phyloP scores from a whole-genome alignment of 1,140 invertebrate species.

The Drosophila ananassae region DNA sequence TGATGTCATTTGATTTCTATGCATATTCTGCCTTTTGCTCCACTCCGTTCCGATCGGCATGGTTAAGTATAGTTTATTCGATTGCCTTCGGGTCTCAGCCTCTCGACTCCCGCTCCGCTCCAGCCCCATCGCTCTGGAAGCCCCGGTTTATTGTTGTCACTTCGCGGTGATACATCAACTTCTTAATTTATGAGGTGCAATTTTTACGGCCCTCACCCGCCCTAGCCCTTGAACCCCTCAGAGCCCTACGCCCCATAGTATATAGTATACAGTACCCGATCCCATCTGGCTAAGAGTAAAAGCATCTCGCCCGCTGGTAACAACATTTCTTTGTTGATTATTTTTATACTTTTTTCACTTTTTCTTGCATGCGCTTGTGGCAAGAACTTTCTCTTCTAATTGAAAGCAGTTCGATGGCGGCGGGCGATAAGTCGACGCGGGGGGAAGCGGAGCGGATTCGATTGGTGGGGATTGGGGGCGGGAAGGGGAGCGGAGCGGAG shows the following conservation, averaged over 20 bases:
- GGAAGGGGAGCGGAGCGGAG: not conserved
- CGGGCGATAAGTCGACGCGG: slow-evolving; percentile 52
- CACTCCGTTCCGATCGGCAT: slow-evolving; percentile 3
- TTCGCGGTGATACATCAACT: slow-evolving; percentile 52
- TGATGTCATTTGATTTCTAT: slow-evolving; percentile 54
- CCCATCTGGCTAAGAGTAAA: slow-evolving; percentile 37
- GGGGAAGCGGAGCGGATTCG: slow-evolving; percentile 3
- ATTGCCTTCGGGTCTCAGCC: slow-evolving; percentile 4
- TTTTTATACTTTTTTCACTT: slow-evolving; percentile 68
- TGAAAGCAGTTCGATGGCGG: slow-evolving; percentile 78
- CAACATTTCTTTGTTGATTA: slow-evolving; percentile 56
- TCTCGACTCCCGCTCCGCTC: slow-evolving; percentile 3
- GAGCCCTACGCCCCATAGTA: not conserved
- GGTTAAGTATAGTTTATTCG: slow-evolving; percentile 18
- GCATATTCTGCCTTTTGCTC: slow-evolving; percentile 34
- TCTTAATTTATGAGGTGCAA: slow-evolving; percentile 75
- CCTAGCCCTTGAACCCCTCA: not conserved
- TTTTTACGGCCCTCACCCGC: slow-evolving; percentile 52
- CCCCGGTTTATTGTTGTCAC: slow-evolving; percentile 41
- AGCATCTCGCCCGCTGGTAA: slow-evolving; percentile 48
- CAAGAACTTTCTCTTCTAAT: slow-evolving; percentile 83
- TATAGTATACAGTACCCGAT: not conserved
- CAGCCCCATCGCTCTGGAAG: not conserved
- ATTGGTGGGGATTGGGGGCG: not conserved
- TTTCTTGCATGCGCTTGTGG: slow-evolving; percentile 68